phyloP scores from a whole-genome alignment of 2,888 invertebrate genomes.

The Mimas tiliae region DNA sequence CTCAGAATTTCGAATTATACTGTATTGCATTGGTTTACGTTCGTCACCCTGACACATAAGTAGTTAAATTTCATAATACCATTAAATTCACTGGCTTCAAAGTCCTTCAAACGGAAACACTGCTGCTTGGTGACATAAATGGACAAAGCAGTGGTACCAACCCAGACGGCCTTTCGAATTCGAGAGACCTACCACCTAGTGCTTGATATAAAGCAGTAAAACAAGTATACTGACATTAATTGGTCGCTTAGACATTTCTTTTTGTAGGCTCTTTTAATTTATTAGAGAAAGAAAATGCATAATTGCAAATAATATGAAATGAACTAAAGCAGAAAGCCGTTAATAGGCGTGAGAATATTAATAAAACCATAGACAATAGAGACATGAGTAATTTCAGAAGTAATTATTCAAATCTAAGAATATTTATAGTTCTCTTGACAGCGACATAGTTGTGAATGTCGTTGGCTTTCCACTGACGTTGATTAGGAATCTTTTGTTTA shows the following conservation, averaged over 20 bases:
- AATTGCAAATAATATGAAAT: background rate
- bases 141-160: no score
- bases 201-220: no score
- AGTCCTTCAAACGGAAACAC: no score
- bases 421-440: slow-evolving; percentile 11
- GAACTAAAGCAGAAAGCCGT: background rate
- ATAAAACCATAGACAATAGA: background rate
- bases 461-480: slow-evolving; percentile 6
- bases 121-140: no score
- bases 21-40: no score
- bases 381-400: background rate
- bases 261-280: background rate
- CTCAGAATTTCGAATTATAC: no score
- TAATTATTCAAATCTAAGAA: background rate
- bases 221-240: no score
- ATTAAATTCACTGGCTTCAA: no score
- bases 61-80: no score
- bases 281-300: background rate
- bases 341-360: slow-evolving; percentile 8
- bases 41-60: no score
- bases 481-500: background rate
- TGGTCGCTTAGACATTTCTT: background rate
- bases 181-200: no score
- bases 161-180: no score
- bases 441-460: background rate